Base-by-base conservation (phyloP, 2,797 vertebrate species). In the Lithobates pipiens region DNA sequence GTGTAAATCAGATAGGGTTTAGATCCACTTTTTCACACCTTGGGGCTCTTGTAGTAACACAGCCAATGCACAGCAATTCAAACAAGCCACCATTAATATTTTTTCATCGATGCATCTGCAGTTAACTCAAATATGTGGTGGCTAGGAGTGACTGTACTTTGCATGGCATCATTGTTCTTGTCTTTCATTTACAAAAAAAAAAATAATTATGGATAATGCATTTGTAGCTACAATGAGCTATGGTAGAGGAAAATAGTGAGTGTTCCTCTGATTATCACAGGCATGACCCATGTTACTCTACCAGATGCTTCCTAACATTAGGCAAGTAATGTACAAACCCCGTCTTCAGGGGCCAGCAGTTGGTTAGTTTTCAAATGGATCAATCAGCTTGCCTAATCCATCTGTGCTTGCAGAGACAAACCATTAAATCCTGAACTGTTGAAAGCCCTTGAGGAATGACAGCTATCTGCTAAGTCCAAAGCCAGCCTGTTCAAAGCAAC, bases 301-400 rank as follows among this genome's bases (percentile, higher is more conserved):
- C 54, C 18, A 15, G 27, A 80, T 80, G 67, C 44, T 57, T 80
- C 68, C 78, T 39, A 57, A 57, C 27, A 57, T 69, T 57, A 61
- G 8, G n/a, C 21, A 57, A 36, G 29, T 61, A 39, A 81, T 72
- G 44, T 5, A n/a, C 27, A 61, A 3, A 36, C 23, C 15, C 18
- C n/a, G 32, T 42, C 50, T 32, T 61, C 23, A 36, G 79, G 57
- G 79, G 44, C 29, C 50, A 57, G 36, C 29, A 61, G 21, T 25
- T 73, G 7, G 50, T 81, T 81, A 71, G 46, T 50, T 81, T 81
- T 73, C 69, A 81, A 7, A 69, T 72, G 67, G 68, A 80, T 80
- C 78, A 80, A 80, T 80, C 46, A 36, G 32, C 78, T 71, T 67
- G 65, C n/a, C 65, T 67, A 67, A 67, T 67, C 65, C 67, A 71